phyloP scores from a whole-genome alignment of 30 jellyfish, hydroid and myxozoan species.

The Aurelia sp. region DNA sequence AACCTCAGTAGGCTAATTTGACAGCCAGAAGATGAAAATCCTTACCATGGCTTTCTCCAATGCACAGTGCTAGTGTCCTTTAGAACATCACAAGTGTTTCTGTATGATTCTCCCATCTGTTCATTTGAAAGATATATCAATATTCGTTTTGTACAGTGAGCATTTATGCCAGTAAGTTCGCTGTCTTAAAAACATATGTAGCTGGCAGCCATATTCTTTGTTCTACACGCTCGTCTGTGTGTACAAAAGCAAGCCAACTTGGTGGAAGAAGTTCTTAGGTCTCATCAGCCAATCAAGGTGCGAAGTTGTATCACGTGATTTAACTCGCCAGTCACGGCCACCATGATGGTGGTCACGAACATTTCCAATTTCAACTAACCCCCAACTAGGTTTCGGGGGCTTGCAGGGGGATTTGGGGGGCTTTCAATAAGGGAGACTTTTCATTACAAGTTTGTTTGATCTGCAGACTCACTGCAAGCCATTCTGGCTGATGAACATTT shows the following conservation, averaged over 20 bases:
- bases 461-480: no score
- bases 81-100: constrained; percentile 33
- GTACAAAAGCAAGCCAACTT: constrained; percentile 70
- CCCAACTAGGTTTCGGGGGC: no score
- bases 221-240: constrained; percentile 70
- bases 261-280: constrained; percentile 1
- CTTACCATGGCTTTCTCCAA: constrained; percentile 70
- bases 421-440: no score
- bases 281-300: constrained; percentile 35
- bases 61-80: constrained; percentile 44
- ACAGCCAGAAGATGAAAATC: no score
- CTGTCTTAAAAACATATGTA: constrained; percentile 5
- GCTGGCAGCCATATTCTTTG: constrained; percentile 78
- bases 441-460: no score
- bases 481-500: no score
- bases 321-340: background rate
- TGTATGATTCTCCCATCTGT: constrained; percentile 75
- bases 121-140: constrained; percentile 1
- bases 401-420: no score
- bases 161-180: background rate
- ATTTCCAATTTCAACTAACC: no score
- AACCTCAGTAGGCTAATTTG: no score
- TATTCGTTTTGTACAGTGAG: background rate
- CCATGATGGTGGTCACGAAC: no score
- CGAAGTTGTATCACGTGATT: constrained; percentile 26